These are phyloP conservation scores for Clarias gariepinus DNA, from an alignment of 2,113 vertebrate species.

Conservation along the genomic window DNA sequence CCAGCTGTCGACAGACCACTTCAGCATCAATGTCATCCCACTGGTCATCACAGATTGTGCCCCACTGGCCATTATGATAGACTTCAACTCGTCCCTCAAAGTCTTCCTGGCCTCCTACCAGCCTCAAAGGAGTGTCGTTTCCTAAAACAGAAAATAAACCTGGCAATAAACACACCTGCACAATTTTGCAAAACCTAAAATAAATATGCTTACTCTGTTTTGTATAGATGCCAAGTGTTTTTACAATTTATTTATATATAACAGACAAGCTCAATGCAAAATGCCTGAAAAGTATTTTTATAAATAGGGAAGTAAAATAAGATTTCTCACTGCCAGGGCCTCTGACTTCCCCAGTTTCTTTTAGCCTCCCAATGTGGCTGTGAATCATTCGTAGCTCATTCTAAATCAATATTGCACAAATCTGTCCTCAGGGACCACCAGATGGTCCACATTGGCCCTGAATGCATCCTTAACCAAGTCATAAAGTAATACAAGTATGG, in stretches of 20 bases:
- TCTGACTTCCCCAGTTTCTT: conserved; percentile 43
- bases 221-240: background rate
- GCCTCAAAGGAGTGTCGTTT: conserved; percentile 73
- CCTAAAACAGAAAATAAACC: conserved; percentile 62
- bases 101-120: conserved; percentile 79
- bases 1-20: conserved; percentile 83
- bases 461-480: background rate
- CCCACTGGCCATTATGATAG: conserved; percentile 79
- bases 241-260: background rate
- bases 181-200: background rate
- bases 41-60: conserved; percentile 81
- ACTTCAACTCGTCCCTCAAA: conserved; percentile 84
- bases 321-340: conserved; percentile 12
- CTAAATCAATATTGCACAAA: background rate
- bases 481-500: background rate
- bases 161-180: conserved; percentile 12
- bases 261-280: background rate
- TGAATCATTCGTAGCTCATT: conserved; percentile 55
- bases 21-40: conserved; percentile 85
- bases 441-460: background rate
- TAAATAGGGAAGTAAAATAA: conserved; percentile 8
- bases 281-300: background rate
- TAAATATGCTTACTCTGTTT: background rate
- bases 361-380: conserved; percentile 53
- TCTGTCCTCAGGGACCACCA: background rate